Conservation (phyloP, 2,888 invertebrate species). For the Cremastinae sp. region DNA sequence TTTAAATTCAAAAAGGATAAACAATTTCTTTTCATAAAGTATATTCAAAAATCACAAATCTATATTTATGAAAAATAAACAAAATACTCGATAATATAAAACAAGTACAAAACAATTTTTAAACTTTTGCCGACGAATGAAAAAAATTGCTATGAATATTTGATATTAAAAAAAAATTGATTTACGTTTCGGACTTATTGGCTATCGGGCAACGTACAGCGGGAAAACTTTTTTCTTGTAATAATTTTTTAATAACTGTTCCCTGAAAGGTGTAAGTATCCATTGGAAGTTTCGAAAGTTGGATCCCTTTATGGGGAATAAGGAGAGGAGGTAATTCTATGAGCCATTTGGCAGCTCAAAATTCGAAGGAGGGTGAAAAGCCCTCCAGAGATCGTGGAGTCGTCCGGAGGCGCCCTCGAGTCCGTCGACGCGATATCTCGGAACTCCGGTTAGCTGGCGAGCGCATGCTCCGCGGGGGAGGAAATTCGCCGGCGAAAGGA, state of each 20-base stretch:
- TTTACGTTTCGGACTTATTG: too few species aligned
- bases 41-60: too few species aligned
- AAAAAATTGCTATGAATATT: too few species aligned
- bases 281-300: conserved; percentile 3
- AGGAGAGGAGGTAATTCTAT: conserved; percentile 32
- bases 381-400: conserved; percentile 15
- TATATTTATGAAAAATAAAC: too few species aligned
- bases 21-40: too few species aligned
- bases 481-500: conserved; percentile 53
- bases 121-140: too few species aligned
- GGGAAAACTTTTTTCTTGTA: not conserved
- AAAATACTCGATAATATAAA: too few species aligned
- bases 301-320: not conserved
- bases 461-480: conserved; percentile 64
- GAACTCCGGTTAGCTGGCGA: conserved; percentile 62
- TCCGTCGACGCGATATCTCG: conserved; percentile 65
- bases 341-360: conserved; percentile 27
- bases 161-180: not conserved
- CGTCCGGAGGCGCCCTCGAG: conserved; percentile 73
- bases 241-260: too few species aligned
- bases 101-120: too few species aligned
- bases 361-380: not conserved
- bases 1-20: too few species aligned
- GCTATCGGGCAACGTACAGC: not conserved
- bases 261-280: not conserved